These are phyloP conservation scores for Bombus difficillimus DNA, from an alignment of 1,140 invertebrate species.

Conservation along the genomic window DNA sequence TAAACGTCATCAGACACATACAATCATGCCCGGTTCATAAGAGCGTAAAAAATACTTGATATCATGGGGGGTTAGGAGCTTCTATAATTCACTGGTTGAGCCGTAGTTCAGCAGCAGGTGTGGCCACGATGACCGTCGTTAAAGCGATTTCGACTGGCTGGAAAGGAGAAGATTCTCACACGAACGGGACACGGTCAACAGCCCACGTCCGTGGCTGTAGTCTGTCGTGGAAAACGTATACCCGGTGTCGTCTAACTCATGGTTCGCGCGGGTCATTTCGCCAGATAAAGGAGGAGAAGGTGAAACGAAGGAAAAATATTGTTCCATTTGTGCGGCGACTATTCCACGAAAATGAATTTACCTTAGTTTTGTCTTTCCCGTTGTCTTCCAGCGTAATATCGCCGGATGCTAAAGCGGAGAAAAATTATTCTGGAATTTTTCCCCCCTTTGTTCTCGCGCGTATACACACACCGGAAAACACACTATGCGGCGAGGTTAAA, in stretches of 20 bases:
- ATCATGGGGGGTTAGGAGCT: not conserved
- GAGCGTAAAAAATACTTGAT: not conserved
- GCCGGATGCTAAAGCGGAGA: constrained; percentile 45
- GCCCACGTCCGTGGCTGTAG: not conserved
- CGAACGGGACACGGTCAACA: not conserved
- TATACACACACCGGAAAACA: not conserved
- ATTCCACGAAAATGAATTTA: constrained; percentile 48
- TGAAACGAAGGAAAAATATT: constrained; percentile 40
- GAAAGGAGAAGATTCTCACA: not conserved
- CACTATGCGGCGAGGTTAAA: not conserved
- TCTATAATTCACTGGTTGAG: constrained; percentile 4
- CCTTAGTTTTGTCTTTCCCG: constrained; percentile 28
- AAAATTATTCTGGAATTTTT: constrained; percentile 49
- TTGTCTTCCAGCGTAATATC: constrained; percentile 23
- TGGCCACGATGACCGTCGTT: not conserved
- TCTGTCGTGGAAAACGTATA: constrained; percentile 30
- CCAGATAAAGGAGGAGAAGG: constrained; percentile 1
- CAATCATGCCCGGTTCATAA: not conserved
- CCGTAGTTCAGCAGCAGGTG: constrained; percentile 17
- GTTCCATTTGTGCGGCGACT: constrained; percentile 43
- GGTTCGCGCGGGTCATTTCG: constrained; percentile 30
- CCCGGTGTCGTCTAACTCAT: constrained; percentile 34
- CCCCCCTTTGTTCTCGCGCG: constrained; percentile 4
- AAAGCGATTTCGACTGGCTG: constrained; percentile 11
- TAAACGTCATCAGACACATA: not conserved